Conservation (phyloP, 2,888 invertebrate genomes). For the Drosophila anomelani region DNA sequence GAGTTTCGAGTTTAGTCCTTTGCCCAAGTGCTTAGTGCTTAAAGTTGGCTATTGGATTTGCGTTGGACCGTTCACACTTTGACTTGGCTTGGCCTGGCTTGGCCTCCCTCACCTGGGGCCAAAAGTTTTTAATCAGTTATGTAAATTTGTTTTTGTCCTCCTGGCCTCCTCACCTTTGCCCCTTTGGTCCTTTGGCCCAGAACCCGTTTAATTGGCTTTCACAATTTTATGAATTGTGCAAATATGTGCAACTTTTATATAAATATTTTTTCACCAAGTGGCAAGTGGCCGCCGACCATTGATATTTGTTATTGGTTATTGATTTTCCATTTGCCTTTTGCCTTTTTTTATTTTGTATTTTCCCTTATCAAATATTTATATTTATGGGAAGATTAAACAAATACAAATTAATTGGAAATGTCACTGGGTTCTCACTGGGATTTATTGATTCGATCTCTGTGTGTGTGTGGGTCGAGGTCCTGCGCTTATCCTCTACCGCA, state of each 20-base stretch:
- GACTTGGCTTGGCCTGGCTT: conserved; percentile 1
- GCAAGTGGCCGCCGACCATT: conserved; percentile 39
- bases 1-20: conserved; percentile 25
- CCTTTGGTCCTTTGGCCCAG: neutral
- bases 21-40: conserved; percentile 30
- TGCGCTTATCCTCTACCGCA: conserved; percentile 18
- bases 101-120: conserved; percentile 7
- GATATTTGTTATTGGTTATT: conserved; percentile 37
- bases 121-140: conserved; percentile 78
- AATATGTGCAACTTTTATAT: conserved; percentile 24
- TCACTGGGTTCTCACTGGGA: conserved; percentile 1
- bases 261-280: neutral
- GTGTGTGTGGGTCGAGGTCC: neutral
- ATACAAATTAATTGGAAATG: conserved; percentile 28
- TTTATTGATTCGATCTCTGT: conserved; percentile 18
- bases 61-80: conserved; percentile 35
- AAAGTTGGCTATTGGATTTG: conserved; percentile 39
- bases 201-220: conserved; percentile 61
- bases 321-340: conserved; percentile 16
- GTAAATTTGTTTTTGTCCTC: conserved; percentile 70
- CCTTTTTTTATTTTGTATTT: neutral
- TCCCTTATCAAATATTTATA: conserved; percentile 21
- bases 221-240: conserved; percentile 57
- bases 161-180: too few species aligned
- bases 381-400: conserved; percentile 15